Evolutionary conservation across 2,797 vertebrate genomes (phyloP), one percentile per base, ranked within the genome.

Genomic region (Oceanodroma leucorhoa): DNA sequence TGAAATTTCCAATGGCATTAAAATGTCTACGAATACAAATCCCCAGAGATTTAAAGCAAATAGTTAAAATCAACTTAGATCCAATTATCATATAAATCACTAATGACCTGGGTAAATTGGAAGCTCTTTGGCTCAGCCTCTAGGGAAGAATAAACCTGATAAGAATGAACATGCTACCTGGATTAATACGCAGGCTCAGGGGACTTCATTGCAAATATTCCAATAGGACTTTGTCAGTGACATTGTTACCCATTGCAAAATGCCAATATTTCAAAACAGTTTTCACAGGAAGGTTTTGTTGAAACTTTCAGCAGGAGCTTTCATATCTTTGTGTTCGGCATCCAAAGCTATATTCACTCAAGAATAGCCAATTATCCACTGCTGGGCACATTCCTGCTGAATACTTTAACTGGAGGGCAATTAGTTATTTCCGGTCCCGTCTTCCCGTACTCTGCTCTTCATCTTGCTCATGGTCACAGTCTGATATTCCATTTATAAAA

Each of bases 81-180:
- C 93, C 92, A 94, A 97, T 97, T 96, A 97, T 95, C 95, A 95
- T 94, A 93, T 89, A 97, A 93, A 96, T 96, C 96, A 95, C 95
- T 97, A 92, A 95, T 89, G 95, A 95, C 93, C 94, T 85, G 90
- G 84, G 83, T 93, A 95, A 95, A 94, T 95, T 92, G 92, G 95
- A 94, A 94, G 91, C 69, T 94, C 88, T 97, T 95, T 90, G 95
- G 83, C 77, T 94, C 73, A 79, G 93, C 94, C 96, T 81, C 95
- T 65, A 32, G 93, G 95, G 96, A 69, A 81, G 73, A 91, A 95
- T 90, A 94, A 96, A 97, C 88, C 92, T 66, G 77, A 95, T 93
- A 82, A 90, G 91, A 96, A 95, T 65, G 88, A 91, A 83, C 94
- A 88, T 34, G 70, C 58, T 93, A 95, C 96, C 94, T 97, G 96